Evolutionary conservation across 2,888 invertebrate genomes (phyloP).

Genomic region (Stenoptilia bipunctidactyla): DNA sequence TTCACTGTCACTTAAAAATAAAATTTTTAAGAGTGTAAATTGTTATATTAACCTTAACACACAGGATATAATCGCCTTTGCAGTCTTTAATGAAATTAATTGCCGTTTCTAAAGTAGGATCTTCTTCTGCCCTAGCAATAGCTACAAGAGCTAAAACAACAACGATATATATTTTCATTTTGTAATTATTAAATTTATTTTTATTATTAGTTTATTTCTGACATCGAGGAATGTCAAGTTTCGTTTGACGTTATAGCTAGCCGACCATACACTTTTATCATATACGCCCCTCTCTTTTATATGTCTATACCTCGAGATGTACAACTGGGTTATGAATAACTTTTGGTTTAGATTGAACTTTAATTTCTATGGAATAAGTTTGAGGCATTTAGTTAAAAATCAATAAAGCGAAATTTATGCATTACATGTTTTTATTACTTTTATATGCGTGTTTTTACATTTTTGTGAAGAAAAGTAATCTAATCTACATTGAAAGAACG

Average conservation of each 20-base stretch:
- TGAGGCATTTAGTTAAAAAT: neutral
- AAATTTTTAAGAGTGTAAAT: constrained; percentile 7
- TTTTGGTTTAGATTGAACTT: constrained; percentile 39
- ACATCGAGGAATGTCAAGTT: constrained; percentile 55
- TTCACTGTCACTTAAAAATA: constrained; percentile 54
- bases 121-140: constrained; percentile 50
- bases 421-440: neutral
- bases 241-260: constrained; percentile 46
- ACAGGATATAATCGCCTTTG: constrained; percentile 75
- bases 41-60: constrained; percentile 77
- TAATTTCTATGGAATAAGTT: constrained; percentile 38
- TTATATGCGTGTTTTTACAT: too few species aligned
- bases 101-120: constrained; percentile 73
- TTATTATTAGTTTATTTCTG: constrained; percentile 36
- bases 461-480: too few species aligned
- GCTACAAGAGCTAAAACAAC: constrained; percentile 49
- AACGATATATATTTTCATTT: constrained; percentile 45
- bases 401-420: neutral
- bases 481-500: too few species aligned
- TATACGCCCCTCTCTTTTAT: constrained; percentile 45
- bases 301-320: constrained; percentile 13
- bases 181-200: constrained; percentile 23
- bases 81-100: constrained; percentile 80
- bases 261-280: constrained; percentile 59
- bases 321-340: constrained; percentile 46